Evolutionary conservation across 2,797 vertebrate genomes (phyloP).

Genomic region (Poecilia gillii): DNA sequence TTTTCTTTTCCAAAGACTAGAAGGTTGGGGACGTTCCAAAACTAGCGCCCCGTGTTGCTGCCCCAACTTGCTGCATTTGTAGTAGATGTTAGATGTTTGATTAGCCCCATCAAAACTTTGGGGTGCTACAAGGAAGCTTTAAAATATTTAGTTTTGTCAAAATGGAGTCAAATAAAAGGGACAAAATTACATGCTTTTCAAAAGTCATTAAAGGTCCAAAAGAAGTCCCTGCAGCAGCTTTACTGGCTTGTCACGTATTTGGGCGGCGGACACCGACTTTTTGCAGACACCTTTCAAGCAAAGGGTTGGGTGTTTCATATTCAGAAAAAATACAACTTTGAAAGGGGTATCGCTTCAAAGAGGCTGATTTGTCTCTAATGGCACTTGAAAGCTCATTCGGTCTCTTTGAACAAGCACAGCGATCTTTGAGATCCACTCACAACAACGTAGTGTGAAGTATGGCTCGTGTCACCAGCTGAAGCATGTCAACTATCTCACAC

Average conservation of each 20-base stretch:
- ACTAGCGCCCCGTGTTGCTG: conserved; percentile 43
- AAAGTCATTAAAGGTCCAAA: not conserved
- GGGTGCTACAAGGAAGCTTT: conserved; percentile 32
- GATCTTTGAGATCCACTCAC: conserved; percentile 35
- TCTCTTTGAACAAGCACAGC: conserved; percentile 5
- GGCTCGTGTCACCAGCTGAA: conserved; percentile 37
- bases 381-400: conserved; percentile 17
- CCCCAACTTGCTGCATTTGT: conserved; percentile 31
- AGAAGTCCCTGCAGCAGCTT: not conserved
- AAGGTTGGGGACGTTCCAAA: conserved; percentile 42
- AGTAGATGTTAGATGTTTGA: conserved; percentile 19
- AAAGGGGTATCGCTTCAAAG: conserved; percentile 33
- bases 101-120: conserved; percentile 25
- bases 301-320: conserved; percentile 12
- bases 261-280: conserved; percentile 1
- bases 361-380: conserved; percentile 33
- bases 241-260: not conserved
- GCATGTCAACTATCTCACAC: conserved; percentile 27
- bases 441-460: conserved; percentile 31
- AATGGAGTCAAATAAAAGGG: not conserved
- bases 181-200: conserved; percentile 1
- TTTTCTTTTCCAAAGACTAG: conserved; percentile 16
- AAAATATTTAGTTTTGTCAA: conserved; percentile 14
- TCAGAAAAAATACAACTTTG: conserved; percentile 24
- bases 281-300: conserved; percentile 20